Conservation (phyloP, 2,888 invertebrate genomes). For the Mesorhabditis spiculigera region DNA sequence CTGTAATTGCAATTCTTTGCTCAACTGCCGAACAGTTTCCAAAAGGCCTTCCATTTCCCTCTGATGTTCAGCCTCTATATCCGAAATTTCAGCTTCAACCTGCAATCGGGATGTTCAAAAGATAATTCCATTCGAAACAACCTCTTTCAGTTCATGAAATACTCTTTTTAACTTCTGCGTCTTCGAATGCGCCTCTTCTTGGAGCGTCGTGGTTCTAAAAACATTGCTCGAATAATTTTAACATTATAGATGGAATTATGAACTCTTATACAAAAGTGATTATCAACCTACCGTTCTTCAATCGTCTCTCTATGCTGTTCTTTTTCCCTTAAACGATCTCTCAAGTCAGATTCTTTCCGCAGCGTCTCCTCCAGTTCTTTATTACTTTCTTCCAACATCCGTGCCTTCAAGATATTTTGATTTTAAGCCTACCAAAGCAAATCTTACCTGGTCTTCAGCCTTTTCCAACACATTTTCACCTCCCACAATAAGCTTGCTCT, state of each 20-base stretch:
- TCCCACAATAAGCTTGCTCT: slow-evolving; percentile 92
- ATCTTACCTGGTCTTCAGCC: slow-evolving; percentile 64
- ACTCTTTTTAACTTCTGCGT: slow-evolving; percentile 78
- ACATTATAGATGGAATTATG: neutral
- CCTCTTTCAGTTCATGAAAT: slow-evolving; percentile 26
- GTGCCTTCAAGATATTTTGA: slow-evolving; percentile 68
- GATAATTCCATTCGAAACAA: neutral
- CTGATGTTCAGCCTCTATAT: slow-evolving; percentile 83
- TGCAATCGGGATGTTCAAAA: neutral
- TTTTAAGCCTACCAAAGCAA: slow-evolving; percentile 14
- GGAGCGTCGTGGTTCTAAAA: slow-evolving; percentile 79
- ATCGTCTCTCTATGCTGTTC: slow-evolving; percentile 31
- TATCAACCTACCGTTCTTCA: slow-evolving; percentile 25
- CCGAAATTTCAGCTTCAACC: slow-evolving; percentile 41
- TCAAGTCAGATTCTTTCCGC: slow-evolving; percentile 23
- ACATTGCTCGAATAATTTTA: neutral
- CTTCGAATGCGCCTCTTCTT: slow-evolving; percentile 89
- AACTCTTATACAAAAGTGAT: slow-evolving; percentile 9
- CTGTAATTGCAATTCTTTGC: slow-evolving; percentile 83
- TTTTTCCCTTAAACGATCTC: slow-evolving; percentile 25
- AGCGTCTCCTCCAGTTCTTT: slow-evolving; percentile 43
- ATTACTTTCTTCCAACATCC: slow-evolving; percentile 81
- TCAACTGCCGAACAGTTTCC: slow-evolving; percentile 84
- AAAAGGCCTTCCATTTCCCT: slow-evolving; percentile 91
- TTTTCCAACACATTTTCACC: slow-evolving; percentile 96